These are phyloP conservation scores for Amiota mariae DNA, from an alignment of 2,888 invertebrate species.

Conservation along the genomic window DNA sequence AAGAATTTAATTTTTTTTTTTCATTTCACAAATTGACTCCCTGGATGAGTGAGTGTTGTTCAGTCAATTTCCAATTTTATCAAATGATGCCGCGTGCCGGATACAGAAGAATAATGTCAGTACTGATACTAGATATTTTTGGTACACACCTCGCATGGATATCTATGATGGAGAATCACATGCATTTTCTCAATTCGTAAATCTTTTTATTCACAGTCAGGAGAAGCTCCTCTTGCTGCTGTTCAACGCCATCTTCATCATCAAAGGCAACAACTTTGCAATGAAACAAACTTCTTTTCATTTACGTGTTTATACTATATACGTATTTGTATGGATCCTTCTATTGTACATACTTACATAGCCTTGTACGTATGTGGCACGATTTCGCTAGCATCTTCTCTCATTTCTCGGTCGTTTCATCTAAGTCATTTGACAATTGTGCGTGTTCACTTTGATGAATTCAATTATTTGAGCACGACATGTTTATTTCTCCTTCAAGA, in stretches of 20 bases:
- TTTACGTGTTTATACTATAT: not conserved
- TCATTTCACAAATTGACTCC: too few relatives aligned
- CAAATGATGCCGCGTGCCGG: too few relatives aligned
- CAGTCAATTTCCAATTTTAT: too few relatives aligned
- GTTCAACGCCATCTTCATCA: constrained; percentile 36
- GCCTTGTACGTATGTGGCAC: not conserved
- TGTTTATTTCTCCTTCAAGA: constrained; percentile 19
- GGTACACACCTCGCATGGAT: not conserved
- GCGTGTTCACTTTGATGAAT: constrained; percentile 67
- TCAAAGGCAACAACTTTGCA: constrained; percentile 57
- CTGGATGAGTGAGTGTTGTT: too few relatives aligned
- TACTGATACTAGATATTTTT: too few relatives aligned
- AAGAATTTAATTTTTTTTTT: too few relatives aligned
- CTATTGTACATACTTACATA: too few relatives aligned
- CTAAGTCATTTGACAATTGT: constrained; percentile 56
- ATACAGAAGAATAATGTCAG: too few relatives aligned
- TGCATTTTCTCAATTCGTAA: constrained; percentile 66
- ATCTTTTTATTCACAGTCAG: constrained; percentile 57
- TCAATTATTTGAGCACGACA: constrained; percentile 60
- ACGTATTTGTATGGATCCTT: constrained; percentile 35
- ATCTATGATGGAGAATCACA: constrained; percentile 35
- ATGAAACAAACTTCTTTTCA: constrained; percentile 55
- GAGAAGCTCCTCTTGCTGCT: constrained; percentile 34
- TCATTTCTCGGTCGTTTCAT: not conserved
- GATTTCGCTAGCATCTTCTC: not conserved